Percentiles rank a stretch among this genome's conserved stretches.
Evolutionary conservation across 2,113 vertebrate species (phyloP).

Genomic region (Australoheros scitulus): DNA sequence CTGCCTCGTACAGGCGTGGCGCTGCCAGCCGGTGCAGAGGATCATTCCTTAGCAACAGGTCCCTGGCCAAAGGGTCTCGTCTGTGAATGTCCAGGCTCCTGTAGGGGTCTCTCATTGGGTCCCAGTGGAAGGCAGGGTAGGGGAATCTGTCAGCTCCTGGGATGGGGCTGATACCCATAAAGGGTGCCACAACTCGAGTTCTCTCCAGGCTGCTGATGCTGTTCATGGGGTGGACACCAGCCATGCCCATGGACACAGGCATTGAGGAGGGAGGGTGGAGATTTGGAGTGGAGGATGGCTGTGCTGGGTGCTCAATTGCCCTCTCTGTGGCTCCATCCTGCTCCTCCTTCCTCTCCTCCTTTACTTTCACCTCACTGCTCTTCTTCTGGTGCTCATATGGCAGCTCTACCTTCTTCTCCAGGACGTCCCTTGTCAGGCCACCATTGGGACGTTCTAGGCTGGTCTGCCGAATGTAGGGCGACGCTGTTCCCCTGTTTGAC

Average conservation of each 20-base stretch:
- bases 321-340: constrained; percentile 85
- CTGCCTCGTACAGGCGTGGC: constrained; percentile 88
- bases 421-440: constrained; percentile 83
- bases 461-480: constrained; percentile 86
- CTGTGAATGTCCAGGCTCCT: constrained; percentile 92
- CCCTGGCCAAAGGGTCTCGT: constrained; percentile 81
- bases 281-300: constrained; percentile 78
- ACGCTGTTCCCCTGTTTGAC: constrained; percentile 84
- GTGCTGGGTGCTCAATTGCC: constrained; percentile 78
- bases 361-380: constrained; percentile 91
- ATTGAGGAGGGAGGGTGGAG: constrained; percentile 88
- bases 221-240: constrained; percentile 92
- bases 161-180: constrained; percentile 96
- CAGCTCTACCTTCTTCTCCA: constrained; percentile 87
- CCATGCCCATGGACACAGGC: constrained; percentile 89
- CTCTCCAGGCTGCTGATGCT: constrained; percentile 90
- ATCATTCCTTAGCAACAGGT: constrained; percentile 91
- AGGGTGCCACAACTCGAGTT: constrained; percentile 96
- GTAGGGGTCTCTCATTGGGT: constrained; percentile 95
- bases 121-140: constrained; percentile 97
- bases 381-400: constrained; percentile 90
- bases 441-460: constrained; percentile 83
- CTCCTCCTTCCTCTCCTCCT: constrained; percentile 96
- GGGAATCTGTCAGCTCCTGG: constrained; percentile 95
- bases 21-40: constrained; percentile 89